Evolutionary conservation across 2,888 invertebrate species (phyloP).

Genomic region (Spicauda simplicius): DNA sequence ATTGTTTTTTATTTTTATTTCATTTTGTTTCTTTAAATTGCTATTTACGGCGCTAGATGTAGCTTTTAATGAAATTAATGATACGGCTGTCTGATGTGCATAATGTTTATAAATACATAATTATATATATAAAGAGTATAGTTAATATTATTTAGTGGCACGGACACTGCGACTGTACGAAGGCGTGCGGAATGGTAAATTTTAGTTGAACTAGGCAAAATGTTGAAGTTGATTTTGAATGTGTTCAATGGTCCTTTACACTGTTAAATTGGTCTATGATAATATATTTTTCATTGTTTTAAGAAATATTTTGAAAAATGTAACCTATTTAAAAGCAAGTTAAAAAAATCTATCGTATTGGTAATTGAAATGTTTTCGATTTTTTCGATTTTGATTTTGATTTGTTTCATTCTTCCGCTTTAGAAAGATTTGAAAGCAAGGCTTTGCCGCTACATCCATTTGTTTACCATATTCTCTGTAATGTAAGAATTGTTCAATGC

Average conservation of each 20-base stretch:
- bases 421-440: neutral
- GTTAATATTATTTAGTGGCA: conserved; percentile 45
- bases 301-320: too few relatives aligned
- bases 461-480: conserved; percentile 29
- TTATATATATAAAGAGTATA: conserved; percentile 48
- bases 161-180: conserved; percentile 61
- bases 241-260: conserved; percentile 27
- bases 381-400: neutral
- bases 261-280: neutral
- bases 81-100: conserved; percentile 45
- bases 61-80: conserved; percentile 49
- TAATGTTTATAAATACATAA: conserved; percentile 38
- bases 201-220: conserved; percentile 39
- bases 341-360: neutral
- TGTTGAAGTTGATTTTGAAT: conserved; percentile 40
- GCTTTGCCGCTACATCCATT: neutral
- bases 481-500: conserved; percentile 28
- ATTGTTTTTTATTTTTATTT: conserved; percentile 52
- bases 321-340: too few relatives aligned
- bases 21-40: conserved; percentile 45
- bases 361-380: neutral
- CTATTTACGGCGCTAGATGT: conserved; percentile 65
- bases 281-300: conserved; percentile 1
- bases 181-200: conserved; percentile 17
- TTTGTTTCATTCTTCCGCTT: neutral